Base-by-base conservation (phyloP, 2,888 invertebrate species). In the Caenorhabditis imperialis region DNA sequence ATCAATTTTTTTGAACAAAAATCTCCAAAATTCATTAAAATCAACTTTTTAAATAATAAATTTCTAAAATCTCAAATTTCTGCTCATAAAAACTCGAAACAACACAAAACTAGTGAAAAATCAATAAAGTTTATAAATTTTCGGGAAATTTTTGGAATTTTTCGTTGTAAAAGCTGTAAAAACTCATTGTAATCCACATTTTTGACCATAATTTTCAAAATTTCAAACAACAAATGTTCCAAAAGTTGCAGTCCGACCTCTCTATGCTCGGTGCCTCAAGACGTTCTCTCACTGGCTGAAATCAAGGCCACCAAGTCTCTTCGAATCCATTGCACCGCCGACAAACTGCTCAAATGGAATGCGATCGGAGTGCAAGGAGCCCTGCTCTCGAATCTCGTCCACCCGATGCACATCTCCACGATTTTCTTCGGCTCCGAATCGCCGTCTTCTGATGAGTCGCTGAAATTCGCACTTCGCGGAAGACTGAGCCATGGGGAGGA, bases 271-370 rank as follows among this genome's bases (percentile, higher is more conserved):
- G 45, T 54, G 2, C 73, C 74, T n/a, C 51, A 55, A 1, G 60
- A 67, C 2, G 42, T 54, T 2, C 51, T 61, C 18, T 54, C 69
- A 6, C n/a, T 48, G 5, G 69, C 67, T 0, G 61, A 75, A 4
- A 70, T 75, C 16, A 47, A 38, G 14, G 47, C 10, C 2, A 53
- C 23, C 0, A 57, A 73, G 12, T 3, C 30, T 1, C 12, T 80
- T 10, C 63, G 63, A 10, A 48, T 75, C 6, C 77, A 81, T 35
- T 63, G 54, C 23, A 61, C 74, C 0, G 74, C 82, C 6, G 82
- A 82, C 35, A 82, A 82, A 53, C 30, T 82, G 2, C 77, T 73
- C 75, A 82, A 82, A 51, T 82, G 82, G 82, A 75, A 58, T 18
- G 53, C 54, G 35, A 33, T 82, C 2, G 82, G 80, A 50, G 45